Conservation (phyloP, 1,140 invertebrate species). For the Subanguina moxae region DNA sequence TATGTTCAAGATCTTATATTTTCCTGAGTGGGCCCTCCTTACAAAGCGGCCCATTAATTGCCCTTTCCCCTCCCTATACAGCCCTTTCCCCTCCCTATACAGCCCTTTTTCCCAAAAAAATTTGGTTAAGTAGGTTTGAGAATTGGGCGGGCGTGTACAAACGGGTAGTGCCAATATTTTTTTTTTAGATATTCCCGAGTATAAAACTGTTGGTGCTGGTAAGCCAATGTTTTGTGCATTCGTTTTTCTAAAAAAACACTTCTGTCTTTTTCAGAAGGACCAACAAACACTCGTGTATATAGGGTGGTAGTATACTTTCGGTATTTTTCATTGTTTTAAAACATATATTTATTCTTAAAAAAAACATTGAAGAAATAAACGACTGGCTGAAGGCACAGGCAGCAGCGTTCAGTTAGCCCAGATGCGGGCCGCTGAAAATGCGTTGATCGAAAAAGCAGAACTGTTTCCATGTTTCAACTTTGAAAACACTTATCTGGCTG, state of each 20-base stretch:
- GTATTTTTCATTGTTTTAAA: too few relatives aligned
- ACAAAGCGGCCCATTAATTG: too few relatives aligned
- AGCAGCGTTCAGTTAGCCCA: constrained; percentile 42
- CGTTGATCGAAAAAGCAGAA: constrained; percentile 36
- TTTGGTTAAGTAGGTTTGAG: too few relatives aligned
- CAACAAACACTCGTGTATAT: constrained; percentile 40
- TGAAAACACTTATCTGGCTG: constrained; percentile 26
- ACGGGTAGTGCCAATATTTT: too few relatives aligned
- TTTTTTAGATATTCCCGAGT: constrained; percentile 36
- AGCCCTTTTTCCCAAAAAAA: too few relatives aligned
- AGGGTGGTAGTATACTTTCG: constrained; percentile 40
- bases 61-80: too few relatives aligned
- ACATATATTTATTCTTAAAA: constrained; percentile 4
- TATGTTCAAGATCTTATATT: too few relatives aligned
- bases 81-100: too few relatives aligned
- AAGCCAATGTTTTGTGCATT: too few relatives aligned
- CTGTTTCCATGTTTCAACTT: constrained; percentile 35
- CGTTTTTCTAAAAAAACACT: too few relatives aligned
- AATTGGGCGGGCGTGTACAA: too few relatives aligned
- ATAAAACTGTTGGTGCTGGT: constrained; percentile 34
- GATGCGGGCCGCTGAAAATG: constrained; percentile 48
- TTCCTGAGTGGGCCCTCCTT: too few relatives aligned
- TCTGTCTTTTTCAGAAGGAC: constrained; percentile 36
- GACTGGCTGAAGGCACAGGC: constrained; percentile 34
- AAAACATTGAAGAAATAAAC: constrained; percentile 38